Base-by-base conservation (phyloP, 2,888 invertebrate genomes). In the Melinaea marsaeus region DNA sequence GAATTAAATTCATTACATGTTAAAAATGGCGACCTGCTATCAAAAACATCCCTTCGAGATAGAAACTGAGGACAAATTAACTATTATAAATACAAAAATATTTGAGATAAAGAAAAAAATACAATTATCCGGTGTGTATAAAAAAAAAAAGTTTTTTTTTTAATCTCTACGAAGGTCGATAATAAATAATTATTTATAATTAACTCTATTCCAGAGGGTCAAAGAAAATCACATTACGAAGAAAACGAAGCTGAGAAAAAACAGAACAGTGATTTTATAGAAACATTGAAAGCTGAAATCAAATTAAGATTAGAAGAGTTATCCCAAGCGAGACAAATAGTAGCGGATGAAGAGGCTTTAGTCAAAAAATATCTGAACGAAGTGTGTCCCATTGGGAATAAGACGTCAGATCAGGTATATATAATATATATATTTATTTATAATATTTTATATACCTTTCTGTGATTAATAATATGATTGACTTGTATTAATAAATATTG, bases 21-120 rank as follows among this genome's bases (percentile, higher is more conserved):
- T 13, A 35, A 72, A 55, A 65, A 80, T 79, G 79, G 75, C 79
- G 55, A 76, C 72, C 68, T 90, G 88, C 79, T 91, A 89, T 79
- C 88, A 85, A 79, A 91, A 88, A 83, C 91, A 88, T 80, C 86
- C 91, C 54, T 88, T 91, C 67, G 90, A 86, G 75, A 86, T 90
- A 51, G 90, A 90, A 75, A 79, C 83, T 5, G 91, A 91, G 58
- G 92, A 92, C 66, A 91, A 88, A 55, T 81, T 94, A 51, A 92
- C 92, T 33, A 91, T 91, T 60, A 91, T 94, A 59, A 95, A 95
- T 81, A 94, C 93, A 71, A 94, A 95, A 91, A 96, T 96, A 79
- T 92, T 94, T 76, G 96, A 96, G 86, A 94, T 96, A 63, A 96
- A 96, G 84, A 96, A 96, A 88, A 95, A 96, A 85, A 96, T 96